Percentiles rank a stretch among this genome's conserved stretches.
phyloP scores from a whole-genome alignment of 2,797 vertebrate genomes.

The Enoplosus armatus region DNA sequence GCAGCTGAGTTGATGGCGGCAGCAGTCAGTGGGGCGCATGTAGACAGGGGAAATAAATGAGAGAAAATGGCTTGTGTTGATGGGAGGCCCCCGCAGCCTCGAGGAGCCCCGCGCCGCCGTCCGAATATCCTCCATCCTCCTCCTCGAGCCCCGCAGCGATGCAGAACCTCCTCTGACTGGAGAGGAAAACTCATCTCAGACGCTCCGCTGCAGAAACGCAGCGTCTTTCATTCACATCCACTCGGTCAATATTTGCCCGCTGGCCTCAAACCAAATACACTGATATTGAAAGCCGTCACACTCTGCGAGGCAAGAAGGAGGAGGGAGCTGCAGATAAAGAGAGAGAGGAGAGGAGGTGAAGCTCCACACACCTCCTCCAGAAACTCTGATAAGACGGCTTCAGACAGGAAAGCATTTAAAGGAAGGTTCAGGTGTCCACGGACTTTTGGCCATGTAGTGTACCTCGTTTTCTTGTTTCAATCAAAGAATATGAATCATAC shows the following conservation, averaged over 20 bases:
- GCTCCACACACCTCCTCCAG: conserved; percentile 20
- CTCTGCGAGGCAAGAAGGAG: conserved; percentile 27
- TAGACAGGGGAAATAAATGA: conserved; percentile 40
- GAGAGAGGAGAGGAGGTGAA: conserved; percentile 5
- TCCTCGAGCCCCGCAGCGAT: conserved; percentile 8
- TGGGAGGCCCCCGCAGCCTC: conserved; percentile 21
- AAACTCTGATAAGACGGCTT: neutral
- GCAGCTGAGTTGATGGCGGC: conserved; percentile 48
- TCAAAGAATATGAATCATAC: neutral
- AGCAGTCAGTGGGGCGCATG: conserved; percentile 30
- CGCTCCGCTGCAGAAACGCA: conserved; percentile 33
- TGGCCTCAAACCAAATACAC: conserved; percentile 65
- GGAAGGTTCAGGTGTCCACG: neutral
- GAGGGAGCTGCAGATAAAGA: conserved; percentile 5
- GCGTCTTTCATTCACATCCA: conserved; percentile 66
- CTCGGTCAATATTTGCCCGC: conserved; percentile 76
- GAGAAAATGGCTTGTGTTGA: conserved; percentile 35
- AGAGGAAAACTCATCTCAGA: conserved; percentile 41
- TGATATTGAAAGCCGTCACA: conserved; percentile 69
- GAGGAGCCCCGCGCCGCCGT: conserved; percentile 14
- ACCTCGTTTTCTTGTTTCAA: neutral
- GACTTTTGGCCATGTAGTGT: neutral
- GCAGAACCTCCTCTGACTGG: neutral
- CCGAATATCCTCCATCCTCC: conserved; percentile 38
- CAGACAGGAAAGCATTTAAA: conserved; percentile 1